Conservation (phyloP, 2,113 vertebrate species). For the Trichechus manatus region DNA sequence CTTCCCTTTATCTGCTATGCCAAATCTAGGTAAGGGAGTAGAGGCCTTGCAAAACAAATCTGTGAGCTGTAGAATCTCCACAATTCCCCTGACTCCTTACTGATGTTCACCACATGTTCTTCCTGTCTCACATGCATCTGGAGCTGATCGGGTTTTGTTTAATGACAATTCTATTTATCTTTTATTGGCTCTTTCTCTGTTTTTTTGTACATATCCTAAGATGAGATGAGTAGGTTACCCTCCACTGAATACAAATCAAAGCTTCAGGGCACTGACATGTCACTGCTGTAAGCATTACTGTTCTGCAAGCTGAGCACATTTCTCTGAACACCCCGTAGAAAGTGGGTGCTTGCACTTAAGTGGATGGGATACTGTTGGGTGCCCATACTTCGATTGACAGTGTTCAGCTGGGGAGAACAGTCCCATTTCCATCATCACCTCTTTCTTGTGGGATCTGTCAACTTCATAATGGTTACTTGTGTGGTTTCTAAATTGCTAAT, state of each 20-base stretch:
- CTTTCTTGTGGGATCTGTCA: neutral
- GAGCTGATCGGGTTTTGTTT: constrained; percentile 10
- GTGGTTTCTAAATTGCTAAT: neutral
- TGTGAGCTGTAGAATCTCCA: neutral
- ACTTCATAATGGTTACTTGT: neutral
- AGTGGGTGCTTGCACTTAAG: neutral
- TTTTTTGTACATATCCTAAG: neutral
- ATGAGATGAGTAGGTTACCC: neutral
- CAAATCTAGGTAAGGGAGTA: neutral
- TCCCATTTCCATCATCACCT: neutral
- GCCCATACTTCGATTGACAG: neutral
- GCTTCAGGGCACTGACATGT: neutral
- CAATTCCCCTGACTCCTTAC: neutral
- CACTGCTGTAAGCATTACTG: neutral
- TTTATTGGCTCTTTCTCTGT: neutral
- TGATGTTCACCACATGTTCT: neutral
- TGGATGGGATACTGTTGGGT: neutral
- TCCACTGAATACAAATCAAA: constrained; percentile 7
- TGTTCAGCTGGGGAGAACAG: neutral
- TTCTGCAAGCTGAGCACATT: neutral
- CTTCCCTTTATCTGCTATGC: neutral
- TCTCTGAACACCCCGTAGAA: neutral
- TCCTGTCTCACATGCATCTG: neutral
- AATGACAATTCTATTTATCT: neutral
- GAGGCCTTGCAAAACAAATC: neutral